These are phyloP conservation scores for Potamarius usumacintae DNA, from an alignment of 2,113 vertebrate species.

Conservation along the genomic window DNA sequence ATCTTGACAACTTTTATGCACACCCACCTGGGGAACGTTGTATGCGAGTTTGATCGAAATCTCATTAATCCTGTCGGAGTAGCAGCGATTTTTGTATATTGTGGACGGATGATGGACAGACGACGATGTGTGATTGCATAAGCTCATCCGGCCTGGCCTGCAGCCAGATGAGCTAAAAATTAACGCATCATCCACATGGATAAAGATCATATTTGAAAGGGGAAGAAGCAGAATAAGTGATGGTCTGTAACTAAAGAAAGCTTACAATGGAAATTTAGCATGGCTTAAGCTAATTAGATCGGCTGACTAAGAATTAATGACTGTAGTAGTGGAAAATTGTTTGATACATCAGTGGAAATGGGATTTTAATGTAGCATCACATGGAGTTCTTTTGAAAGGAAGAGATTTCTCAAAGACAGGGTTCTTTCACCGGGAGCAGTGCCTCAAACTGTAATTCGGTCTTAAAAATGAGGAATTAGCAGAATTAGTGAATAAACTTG, in stretches of 20 bases:
- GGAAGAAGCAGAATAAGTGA: neutral
- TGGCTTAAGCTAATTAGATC: constrained; percentile 27
- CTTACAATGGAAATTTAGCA: constrained; percentile 27
- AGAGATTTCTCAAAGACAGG: neutral
- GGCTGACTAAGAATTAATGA: constrained; percentile 17
- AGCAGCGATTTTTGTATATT: no score
- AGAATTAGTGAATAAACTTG: neutral
- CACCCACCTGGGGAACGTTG: no score
- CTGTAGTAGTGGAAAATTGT: constrained; percentile 3
- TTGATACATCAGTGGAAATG: constrained; percentile 30
- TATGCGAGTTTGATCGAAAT: no score
- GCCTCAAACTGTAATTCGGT: neutral
- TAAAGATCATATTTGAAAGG: neutral
- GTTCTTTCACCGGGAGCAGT: neutral
- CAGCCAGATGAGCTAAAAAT: no score
- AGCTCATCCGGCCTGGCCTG: no score
- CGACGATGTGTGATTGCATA: no score
- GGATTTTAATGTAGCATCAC: constrained; percentile 25
- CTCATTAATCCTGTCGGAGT: no score
- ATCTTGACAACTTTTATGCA: no score
- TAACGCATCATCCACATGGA: neutral
- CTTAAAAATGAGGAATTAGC: neutral
- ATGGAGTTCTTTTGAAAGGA: neutral
- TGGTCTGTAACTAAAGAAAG: neutral
- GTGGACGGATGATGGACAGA: no score